These are phyloP conservation scores for Barbus barbus DNA, from an alignment of 2,113 vertebrate species.

Conservation along the genomic window DNA sequence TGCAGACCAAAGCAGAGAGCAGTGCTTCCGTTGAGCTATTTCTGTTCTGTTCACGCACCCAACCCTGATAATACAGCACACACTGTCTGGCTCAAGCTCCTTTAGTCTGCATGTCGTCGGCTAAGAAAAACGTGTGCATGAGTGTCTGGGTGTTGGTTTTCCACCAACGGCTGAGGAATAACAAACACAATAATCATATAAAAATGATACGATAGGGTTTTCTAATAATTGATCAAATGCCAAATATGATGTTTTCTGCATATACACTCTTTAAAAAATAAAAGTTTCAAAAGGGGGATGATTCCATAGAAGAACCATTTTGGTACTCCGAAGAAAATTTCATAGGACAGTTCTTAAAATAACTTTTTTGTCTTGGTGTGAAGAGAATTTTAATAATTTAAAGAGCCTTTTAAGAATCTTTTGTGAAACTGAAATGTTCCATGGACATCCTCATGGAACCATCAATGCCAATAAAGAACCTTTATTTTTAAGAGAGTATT, in stretches of 20 bases:
- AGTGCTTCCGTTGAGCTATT: slow-evolving; percentile 53
- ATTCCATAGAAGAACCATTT: too few species aligned
- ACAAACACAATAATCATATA: background rate
- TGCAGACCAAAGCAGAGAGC: slow-evolving; percentile 38
- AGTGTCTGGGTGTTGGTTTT: slow-evolving; percentile 20
- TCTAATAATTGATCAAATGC: background rate
- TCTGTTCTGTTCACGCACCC: slow-evolving; percentile 49
- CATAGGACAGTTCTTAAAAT: too few species aligned
- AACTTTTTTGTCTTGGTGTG: too few species aligned
- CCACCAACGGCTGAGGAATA: background rate
- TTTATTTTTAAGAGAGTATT: background rate
- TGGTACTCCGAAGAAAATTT: too few species aligned
- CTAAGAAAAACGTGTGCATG: background rate
- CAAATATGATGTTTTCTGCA: background rate
- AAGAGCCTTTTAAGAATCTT: too few species aligned
- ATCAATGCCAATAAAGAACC: background rate
- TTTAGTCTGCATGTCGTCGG: slow-evolving; percentile 5
- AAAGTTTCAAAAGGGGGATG: too few species aligned
- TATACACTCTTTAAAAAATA: too few species aligned
- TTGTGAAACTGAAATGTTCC: too few species aligned
- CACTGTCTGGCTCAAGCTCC: slow-evolving; percentile 31
- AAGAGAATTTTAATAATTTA: too few species aligned
- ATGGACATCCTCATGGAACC: background rate
- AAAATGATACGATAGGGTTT: background rate
- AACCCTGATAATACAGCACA: slow-evolving; percentile 48